Evolutionary conservation across 1,140 invertebrate genomes (phyloP), one percentile per base, ranked within the genome.

Genomic region (Hirudo medicinalis): DNA sequence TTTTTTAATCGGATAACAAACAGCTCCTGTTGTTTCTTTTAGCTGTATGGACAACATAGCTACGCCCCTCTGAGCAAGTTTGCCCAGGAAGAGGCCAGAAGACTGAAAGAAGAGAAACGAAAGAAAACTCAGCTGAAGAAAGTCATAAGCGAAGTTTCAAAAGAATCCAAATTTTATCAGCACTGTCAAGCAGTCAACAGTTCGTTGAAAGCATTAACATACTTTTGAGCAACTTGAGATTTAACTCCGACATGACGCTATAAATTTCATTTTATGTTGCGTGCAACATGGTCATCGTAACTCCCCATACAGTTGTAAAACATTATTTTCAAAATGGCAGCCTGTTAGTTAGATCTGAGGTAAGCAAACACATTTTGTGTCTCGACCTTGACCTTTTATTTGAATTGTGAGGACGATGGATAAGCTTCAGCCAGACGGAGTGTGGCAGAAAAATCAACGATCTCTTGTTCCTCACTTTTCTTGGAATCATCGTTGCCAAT

Each of bases 401-500:
- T 49, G 43, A 49, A 29, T 68, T 68, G 17, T 40, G 2, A 70
- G 69, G 49, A 49, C 29, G 43, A 70, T 70, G 69, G 69, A 70
- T 49, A 49, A 53, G 32, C n/a, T 43, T 70, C 32, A 70, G 69
- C 22, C 22, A 70, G 19, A 70, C 69, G 19, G 69, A 70, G 22
- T 54, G 17, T 49, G 69, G 69, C 0, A 36, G 49, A 6, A 36
- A 49, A n/a, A 32, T 54, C 36, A 94, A 97, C 81, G 94, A 98
- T 80, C 98, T 94, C 94, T 87, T 98, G 6, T 97, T 97, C 82
- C 84, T 99, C 74, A 91, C 92, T 0, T 84, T 97, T 0, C 85
- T 99, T 11, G 95, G 96, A 43, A 86, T 97, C 75, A 89, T 96
- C 70, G 97, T 97, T 92, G 95, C 95, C 0, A 79, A 94, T 43